Conservation (phyloP, 2,797 vertebrate species). For the Hydrocynus forskahlii region DNA sequence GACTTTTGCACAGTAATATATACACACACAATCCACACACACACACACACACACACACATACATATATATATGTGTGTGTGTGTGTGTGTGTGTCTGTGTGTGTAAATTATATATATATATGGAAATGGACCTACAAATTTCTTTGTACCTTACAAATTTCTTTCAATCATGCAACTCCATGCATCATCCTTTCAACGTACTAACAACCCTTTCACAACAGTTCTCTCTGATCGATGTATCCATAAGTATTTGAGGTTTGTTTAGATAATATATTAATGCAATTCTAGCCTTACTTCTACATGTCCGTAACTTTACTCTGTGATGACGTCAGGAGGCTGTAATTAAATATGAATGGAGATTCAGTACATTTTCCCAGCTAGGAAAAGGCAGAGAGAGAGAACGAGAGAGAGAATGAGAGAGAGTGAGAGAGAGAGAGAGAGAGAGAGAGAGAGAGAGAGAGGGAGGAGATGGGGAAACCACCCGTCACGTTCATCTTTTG, state of each 20-base stretch:
- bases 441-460: constrained; percentile 6
- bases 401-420: neutral
- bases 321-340: constrained; percentile 71
- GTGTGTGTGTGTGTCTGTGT: too few relatives aligned
- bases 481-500: constrained; percentile 76
- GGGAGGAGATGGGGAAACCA: constrained; percentile 54
- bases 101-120: too few relatives aligned
- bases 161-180: too few relatives aligned
- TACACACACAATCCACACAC: too few relatives aligned
- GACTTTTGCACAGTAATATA: too few relatives aligned
- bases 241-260: neutral
- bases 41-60: too few relatives aligned
- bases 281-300: constrained; percentile 52
- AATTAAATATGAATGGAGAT: constrained; percentile 83
- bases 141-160: too few relatives aligned
- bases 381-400: constrained; percentile 8
- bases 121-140: too few relatives aligned
- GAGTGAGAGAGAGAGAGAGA: too few relatives aligned
- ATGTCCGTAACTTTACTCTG: constrained; percentile 72
- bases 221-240: neutral
- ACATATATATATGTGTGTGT: too few relatives aligned
- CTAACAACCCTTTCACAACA: neutral
- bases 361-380: constrained; percentile 68
- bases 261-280: constrained; percentile 47
- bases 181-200: neutral